Evolutionary conservation across 2,888 invertebrate genomes (phyloP), one percentile per base, ranked within the genome.

Genomic region (Clunio marinus): DNA sequence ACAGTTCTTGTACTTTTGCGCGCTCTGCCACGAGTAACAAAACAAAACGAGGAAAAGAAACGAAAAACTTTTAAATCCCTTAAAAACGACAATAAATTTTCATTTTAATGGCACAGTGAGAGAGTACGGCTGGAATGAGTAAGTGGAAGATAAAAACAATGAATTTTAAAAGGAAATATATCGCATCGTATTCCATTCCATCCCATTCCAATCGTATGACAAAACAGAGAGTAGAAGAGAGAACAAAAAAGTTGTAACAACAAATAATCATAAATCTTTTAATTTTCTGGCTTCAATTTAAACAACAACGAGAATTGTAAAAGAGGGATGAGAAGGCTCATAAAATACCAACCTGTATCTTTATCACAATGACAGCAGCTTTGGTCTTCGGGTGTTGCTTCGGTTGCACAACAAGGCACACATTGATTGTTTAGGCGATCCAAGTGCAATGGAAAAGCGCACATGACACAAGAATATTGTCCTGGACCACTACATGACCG

Each of bases 371-470:
- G 83, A 73, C 89, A 89, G 74, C 88, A 88, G 37, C 86, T 85
- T 5, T 82, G 80, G 68, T 80, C 78, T 35, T 75, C 76, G 10
- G 76, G 74, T 32, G 74, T 71, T 65, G 78, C 78, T 65, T 81
- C 82, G 59, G 83, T 83, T 0, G 83, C 78, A 74, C 89, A 90
- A 72, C 89, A 89, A 28, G 86, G 85, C 73, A 89, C 88, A 74
- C 89, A 90, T 75, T 88, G 88, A 74, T 87, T 88, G 78, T 88
- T 89, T 71, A 87, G 78, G 73, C 87, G 84, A 75, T 88, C 87
- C 70, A 88, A 76, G 74, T 84, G 84, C 45, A 87, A 75, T 0
- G 88, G 88, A 62, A 82, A 80, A 10, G 84, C 82, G 73, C 88
- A 89, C 1, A 83, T 83, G 17, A 83, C 81, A 73, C 88, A 89